phyloP scores from a whole-genome alignment of 2,113 vertebrate genomes.

The Ptychochromis oligacanthus region DNA sequence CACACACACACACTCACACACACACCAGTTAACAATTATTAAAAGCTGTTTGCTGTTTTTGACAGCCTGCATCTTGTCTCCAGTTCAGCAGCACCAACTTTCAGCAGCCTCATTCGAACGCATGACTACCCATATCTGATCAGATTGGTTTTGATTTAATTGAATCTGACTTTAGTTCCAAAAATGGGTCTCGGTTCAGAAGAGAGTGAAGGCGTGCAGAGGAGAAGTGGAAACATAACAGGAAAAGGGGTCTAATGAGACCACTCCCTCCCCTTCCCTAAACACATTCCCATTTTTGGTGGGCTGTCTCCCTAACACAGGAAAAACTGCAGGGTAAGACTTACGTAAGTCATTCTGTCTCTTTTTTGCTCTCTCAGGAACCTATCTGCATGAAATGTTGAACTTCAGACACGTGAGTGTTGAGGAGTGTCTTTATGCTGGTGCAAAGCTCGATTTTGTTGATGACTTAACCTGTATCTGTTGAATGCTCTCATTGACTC shows the following conservation, averaged over 20 bases:
- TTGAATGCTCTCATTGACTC: background rate
- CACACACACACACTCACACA: too few relatives aligned
- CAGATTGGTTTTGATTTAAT: background rate
- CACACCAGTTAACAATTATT: background rate
- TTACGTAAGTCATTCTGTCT: constrained; percentile 5
- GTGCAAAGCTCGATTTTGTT: background rate
- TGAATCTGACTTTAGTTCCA: background rate
- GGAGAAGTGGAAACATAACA: constrained; percentile 42
- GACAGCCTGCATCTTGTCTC: background rate
- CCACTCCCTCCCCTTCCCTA: constrained; percentile 39
- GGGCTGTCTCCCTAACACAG: constrained; percentile 15
- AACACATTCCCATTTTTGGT: constrained; percentile 50
- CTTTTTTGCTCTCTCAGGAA: background rate
- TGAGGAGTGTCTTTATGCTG: constrained; percentile 22
- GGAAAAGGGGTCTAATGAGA: constrained; percentile 52
- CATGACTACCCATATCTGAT: constrained; percentile 1
- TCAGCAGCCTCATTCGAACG: background rate
- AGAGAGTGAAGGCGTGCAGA: constrained; percentile 6
- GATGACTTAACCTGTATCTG: background rate
- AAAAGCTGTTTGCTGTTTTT: background rate
- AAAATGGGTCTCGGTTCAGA: background rate
- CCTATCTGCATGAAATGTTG: constrained; percentile 30
- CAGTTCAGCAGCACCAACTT: background rate
- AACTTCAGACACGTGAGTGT: constrained; percentile 66
- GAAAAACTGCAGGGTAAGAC: constrained; percentile 18